Conservation (phyloP, 2,113 vertebrate species). For the Phasianus colchicus region DNA sequence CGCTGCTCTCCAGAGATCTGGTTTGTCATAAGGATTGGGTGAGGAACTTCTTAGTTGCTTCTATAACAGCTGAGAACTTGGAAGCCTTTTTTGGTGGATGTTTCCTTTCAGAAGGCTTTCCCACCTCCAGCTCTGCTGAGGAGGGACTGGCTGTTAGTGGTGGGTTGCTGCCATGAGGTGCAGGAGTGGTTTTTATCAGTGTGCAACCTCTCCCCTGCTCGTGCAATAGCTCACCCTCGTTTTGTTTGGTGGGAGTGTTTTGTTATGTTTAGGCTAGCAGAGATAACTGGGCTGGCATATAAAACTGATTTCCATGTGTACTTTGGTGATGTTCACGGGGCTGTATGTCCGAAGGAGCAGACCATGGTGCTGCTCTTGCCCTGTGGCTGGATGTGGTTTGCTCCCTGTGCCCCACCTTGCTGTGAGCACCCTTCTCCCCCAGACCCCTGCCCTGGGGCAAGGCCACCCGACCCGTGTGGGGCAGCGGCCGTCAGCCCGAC, state of each 20-base stretch:
- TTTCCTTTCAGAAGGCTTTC: background rate
- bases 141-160: accelerated
- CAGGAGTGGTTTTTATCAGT: background rate
- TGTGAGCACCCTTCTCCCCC: background rate
- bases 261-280: background rate
- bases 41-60: background rate
- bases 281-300: background rate
- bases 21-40: background rate
- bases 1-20: background rate
- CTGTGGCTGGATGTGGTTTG: background rate
- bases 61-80: background rate
- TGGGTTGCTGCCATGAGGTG: background rate
- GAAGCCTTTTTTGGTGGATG: background rate
- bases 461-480: slow-evolving; percentile 62
- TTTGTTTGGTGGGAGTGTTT: background rate
- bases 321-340: background rate
- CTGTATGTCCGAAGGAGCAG: background rate
- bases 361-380: accelerated
- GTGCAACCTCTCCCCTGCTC: background rate
- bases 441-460: slow-evolving; percentile 54
- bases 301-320: accelerated
- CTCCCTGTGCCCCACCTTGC: background rate
- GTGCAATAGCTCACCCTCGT: background rate
- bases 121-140: background rate
- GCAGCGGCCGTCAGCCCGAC: slow-evolving; percentile 72